Percentiles rank a stretch among this genome's conserved stretches.
phyloP scores from a whole-genome alignment of 2,113 vertebrate genomes.

The Elephas maximus region DNA sequence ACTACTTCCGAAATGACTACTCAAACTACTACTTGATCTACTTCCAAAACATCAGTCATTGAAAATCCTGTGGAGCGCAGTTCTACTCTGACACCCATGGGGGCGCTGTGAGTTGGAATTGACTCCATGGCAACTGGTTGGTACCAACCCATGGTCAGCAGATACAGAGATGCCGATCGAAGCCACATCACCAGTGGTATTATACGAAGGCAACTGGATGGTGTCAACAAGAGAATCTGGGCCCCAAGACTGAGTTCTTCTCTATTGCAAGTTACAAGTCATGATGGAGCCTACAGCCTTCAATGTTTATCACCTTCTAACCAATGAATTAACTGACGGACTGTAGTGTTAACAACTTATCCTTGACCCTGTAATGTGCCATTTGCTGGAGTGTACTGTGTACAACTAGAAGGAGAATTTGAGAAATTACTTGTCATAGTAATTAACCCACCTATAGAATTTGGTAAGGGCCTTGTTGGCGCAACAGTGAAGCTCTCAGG shows the following conservation, averaged over 20 bases:
- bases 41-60: too few species aligned
- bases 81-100: too few species aligned
- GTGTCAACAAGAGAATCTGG: background rate
- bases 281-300: background rate
- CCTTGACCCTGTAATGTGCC: background rate
- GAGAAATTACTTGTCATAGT: slow-evolving; percentile 25
- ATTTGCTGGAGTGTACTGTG: background rate
- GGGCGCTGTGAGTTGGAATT: too few species aligned
- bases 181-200: fast-evolving
- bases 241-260: background rate
- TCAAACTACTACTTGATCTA: too few species aligned
- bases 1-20: too few species aligned
- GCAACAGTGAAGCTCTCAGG: too few species aligned
- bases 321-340: background rate
- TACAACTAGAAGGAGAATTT: background rate
- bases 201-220: background rate
- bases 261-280: slow-evolving; percentile 16
- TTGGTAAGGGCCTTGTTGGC: background rate
- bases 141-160: background rate
- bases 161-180: background rate
- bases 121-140: too few species aligned
- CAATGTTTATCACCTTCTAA: background rate
- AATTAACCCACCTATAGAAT: background rate
- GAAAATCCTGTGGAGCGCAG: too few species aligned
- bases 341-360: background rate